These are phyloP conservation scores for Nephrotoma appendiculata DNA, from an alignment of 2,888 invertebrate genomes.

Conservation along the genomic window DNA sequence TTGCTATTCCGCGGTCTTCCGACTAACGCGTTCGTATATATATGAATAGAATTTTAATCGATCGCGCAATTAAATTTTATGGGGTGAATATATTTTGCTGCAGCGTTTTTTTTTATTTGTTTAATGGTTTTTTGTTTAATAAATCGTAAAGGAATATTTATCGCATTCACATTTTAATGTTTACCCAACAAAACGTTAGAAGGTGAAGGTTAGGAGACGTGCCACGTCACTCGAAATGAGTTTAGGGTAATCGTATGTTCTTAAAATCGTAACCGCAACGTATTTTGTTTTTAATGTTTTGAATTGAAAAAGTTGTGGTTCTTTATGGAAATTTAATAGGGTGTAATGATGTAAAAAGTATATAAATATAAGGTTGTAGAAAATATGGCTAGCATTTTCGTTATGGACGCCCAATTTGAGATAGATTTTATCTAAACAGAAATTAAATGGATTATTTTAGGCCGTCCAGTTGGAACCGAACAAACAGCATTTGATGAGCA, in stretches of 20 bases:
- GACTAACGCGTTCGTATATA: background rate
- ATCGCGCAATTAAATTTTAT: background rate
- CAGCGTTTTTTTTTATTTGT: background rate
- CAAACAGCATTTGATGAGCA: no score
- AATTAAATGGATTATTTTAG: no score
- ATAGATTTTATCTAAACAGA: no score
- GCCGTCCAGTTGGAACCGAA: no score
- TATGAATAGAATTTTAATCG: background rate
- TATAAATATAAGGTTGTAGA: no score
- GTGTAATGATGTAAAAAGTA: no score
- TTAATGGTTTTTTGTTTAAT: background rate
- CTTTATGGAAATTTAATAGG: no score
- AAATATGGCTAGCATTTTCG: no score
- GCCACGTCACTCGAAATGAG: background rate
- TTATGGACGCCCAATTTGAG: no score
- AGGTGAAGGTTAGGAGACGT: background rate
- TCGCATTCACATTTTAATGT: background rate
- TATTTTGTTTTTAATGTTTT: no score
- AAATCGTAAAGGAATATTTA: background rate
- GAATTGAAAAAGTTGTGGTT: no score
- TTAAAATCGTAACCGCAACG: no score
- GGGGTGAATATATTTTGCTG: background rate
- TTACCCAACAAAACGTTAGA: background rate
- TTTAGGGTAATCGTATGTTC: background rate
- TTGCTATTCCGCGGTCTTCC: background rate